Evolutionary conservation across 2,797 vertebrate genomes (phyloP).

Genomic region (Coregonus ussuriensis): DNA sequence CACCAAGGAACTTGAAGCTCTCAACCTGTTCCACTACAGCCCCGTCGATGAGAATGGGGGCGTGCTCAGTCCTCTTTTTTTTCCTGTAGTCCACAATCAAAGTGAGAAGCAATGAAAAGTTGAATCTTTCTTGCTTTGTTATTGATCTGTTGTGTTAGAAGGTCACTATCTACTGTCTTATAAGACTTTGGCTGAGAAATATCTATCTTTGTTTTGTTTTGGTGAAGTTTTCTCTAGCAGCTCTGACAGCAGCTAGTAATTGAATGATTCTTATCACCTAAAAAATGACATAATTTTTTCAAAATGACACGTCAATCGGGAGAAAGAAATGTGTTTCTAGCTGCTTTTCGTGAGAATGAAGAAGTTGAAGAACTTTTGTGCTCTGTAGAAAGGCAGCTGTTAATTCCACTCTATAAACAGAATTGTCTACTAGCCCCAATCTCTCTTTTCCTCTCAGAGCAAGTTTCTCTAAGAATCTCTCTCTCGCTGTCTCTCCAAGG

Average conservation of each 20-base stretch:
- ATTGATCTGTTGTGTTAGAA: constrained; percentile 56
- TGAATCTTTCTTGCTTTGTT: neutral
- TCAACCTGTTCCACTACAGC: too few species aligned
- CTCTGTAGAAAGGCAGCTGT: constrained; percentile 17
- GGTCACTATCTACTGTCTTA: constrained; percentile 19
- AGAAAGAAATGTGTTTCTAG: constrained; percentile 34
- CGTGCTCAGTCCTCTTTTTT: too few species aligned
- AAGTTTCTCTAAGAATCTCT: neutral
- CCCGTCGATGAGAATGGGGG: too few species aligned
- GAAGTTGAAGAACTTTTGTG: constrained; percentile 27
- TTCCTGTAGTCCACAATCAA: too few species aligned
- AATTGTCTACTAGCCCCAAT: constrained; percentile 22
- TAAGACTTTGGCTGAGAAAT: constrained; percentile 42
- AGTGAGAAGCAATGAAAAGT: constrained; percentile 36
- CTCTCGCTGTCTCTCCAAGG: neutral
- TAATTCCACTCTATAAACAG: constrained; percentile 31
- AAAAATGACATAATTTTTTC: constrained; percentile 44
- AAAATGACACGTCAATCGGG: constrained; percentile 27
- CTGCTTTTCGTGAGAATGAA: constrained; percentile 28
- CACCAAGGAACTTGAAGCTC: too few species aligned
- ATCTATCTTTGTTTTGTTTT: constrained; percentile 52
- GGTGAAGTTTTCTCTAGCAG: constrained; percentile 37
- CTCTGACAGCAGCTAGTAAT: constrained; percentile 46
- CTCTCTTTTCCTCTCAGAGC: constrained; percentile 4
- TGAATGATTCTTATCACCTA: constrained; percentile 48